phyloP scores from a whole-genome alignment of 1,140 invertebrate genomes.

The Campoletis sonorensis region DNA sequence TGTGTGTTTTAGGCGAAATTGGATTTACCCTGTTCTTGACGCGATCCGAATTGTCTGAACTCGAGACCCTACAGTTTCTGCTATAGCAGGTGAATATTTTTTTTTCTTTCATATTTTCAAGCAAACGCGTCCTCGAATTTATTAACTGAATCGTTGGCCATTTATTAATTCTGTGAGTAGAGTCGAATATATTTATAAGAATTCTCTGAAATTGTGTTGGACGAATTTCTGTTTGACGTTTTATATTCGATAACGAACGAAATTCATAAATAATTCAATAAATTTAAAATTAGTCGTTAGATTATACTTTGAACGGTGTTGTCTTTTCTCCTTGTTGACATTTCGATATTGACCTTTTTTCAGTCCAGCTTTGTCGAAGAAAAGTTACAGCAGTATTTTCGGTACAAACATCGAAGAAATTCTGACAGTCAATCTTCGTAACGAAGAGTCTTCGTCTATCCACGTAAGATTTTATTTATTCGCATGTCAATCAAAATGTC shows the following conservation, averaged over 20 bases:
- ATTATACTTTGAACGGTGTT: background rate
- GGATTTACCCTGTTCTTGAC: conserved; percentile 70
- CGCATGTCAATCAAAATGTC: too few species aligned
- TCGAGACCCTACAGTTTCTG: conserved; percentile 66
- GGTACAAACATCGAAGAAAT: conserved; percentile 68
- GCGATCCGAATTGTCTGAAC: conserved; percentile 66
- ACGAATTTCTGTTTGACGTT: too few species aligned
- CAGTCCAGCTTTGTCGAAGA: conserved; percentile 76
- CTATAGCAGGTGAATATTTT: conserved; percentile 70
- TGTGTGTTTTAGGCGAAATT: conserved; percentile 72
- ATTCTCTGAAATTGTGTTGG: too few species aligned
- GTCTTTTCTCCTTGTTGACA: conserved; percentile 46
- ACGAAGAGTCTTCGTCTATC: conserved; percentile 72
- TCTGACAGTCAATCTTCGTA: conserved; percentile 74
- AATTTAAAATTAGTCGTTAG: background rate
- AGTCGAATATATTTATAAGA: background rate
- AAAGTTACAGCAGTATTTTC: conserved; percentile 74
- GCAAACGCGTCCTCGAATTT: too few species aligned
- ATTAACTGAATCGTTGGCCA: background rate
- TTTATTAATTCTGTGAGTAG: too few species aligned
- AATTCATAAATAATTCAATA: background rate
- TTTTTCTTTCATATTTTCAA: conserved; percentile 2
- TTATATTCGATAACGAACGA: too few species aligned
- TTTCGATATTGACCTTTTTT: conserved; percentile 67
- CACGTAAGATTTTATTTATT: conserved; percentile 63